Base-by-base conservation (phyloP, 2,888 invertebrate genomes). In the Ophonus ardosiacus region DNA sequence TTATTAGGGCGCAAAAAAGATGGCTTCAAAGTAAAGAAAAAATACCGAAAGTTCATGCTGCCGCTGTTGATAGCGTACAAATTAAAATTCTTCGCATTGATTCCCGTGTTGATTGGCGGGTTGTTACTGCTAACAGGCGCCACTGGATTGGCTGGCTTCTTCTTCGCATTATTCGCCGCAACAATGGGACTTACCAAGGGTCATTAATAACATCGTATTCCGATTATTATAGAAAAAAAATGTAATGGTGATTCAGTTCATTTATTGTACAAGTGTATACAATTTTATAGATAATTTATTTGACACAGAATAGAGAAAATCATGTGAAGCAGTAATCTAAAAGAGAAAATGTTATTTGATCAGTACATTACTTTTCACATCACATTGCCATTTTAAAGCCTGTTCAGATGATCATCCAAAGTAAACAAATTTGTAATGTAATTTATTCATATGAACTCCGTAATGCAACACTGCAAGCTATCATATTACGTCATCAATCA, bases 101-200 rank as follows among this genome's bases (percentile, higher is more conserved):
- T 97, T 57, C 97, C 97, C 0, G 93, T 96, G 0, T 90, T 97
- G 90, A 93, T 97, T 87, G 95, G 96, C 80, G 94, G 94, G 5
- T 90, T 97, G 21, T 92, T 96, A 0, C 91, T 97, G 7, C 90
- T 97, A 76, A 94, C 96, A 4, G 96, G 96, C 86, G 95, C 96
- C 0, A 96, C 97, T 0, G 96, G 96, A 17, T 90, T 97, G 85
- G 97, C 96, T 18, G 97, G 97, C 86, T 97, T 97, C 92, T 97
- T 97, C 93, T 97, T 97, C 90, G 96, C 97, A 0, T 91, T 97
- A 13, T 97, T 97, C 88, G 96, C 96, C 79, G 96, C 97, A 0
- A 95, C 96, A 4, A 95, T 97, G 93, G 96, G 96, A 83, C 91
- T 96, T 86, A 96, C 94, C 90, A 92, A 92, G 86, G 87, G 87